phyloP scores from a whole-genome alignment of 2,113 vertebrate genomes.

The Perognathus longimembris region DNA sequence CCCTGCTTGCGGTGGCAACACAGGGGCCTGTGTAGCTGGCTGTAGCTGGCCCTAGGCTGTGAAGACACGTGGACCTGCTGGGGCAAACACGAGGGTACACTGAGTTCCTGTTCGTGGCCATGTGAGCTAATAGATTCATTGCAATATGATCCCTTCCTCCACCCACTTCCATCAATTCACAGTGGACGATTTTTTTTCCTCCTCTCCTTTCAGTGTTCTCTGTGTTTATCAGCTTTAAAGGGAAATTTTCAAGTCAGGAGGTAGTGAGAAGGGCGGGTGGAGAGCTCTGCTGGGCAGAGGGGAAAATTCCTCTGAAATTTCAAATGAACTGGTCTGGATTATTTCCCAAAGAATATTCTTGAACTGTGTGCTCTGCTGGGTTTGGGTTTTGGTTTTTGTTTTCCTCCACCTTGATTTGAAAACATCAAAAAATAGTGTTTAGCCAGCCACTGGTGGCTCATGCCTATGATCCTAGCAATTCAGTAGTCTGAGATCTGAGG shows the following conservation, averaged over 20 bases:
- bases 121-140: conserved; percentile 69
- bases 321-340: conserved; percentile 24
- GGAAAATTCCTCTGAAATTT: conserved; percentile 49
- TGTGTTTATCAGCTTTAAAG: conserved; percentile 63
- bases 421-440: conserved; percentile 23
- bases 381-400: neutral
- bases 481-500: too few relatives aligned
- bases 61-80: conserved; percentile 49
- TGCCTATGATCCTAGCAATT: too few relatives aligned
- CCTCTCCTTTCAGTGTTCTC: conserved; percentile 9
- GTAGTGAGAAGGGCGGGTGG: conserved; percentile 32
- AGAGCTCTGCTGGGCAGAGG: conserved; percentile 39
- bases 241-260: conserved; percentile 42
- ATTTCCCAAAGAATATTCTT: conserved; percentile 49
- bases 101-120: conserved; percentile 68
- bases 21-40: neutral
- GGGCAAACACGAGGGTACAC: conserved; percentile 39
- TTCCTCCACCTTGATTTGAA: conserved; percentile 36
- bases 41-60: conserved; percentile 21
- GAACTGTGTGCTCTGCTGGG: neutral
- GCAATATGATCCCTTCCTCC: conserved; percentile 77
- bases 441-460: neutral
- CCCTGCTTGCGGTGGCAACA: neutral
- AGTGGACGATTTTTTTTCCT: conserved; percentile 26
- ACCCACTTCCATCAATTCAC: conserved; percentile 78